Base-by-base conservation (phyloP, 37 sponge, comb jelly and placozoan species). In the Chondrilla cf. caribensis region DNA sequence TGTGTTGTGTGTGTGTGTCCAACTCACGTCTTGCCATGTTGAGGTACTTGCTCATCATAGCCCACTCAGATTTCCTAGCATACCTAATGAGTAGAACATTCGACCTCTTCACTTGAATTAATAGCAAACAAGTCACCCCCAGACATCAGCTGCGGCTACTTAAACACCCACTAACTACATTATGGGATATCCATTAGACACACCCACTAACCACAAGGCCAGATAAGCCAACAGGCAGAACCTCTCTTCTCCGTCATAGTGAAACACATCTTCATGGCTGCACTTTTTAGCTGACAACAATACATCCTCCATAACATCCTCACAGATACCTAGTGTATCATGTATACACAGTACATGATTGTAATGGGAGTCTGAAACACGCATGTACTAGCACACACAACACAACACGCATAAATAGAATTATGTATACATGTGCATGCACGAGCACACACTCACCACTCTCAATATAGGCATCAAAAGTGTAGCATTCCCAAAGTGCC, bases 381-480 rank as follows among this genome's bases (percentile, higher is more conserved):
- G 57, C 17, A 54, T 17, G 57, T 54, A 54, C 17, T 11, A 19
- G 57, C 17, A 17, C n/a, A n/a, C n/a, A n/a, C n/a, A n/a, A n/a
- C n/a, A n/a, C n/a, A n/a, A n/a, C 9, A 1, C 38, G 47, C 15
- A 66, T 17, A 29, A 15, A 38, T 3, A 42, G 22, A 40, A 55
- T 21, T 33, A 55, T 55, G 58, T 14, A 29, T 17, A 64, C 32
- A 29, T 14, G 14, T 14, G 17, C 66, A 64, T 14, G 17, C 32
- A 64, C 32, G 17, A 7, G 14, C 32, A 38, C 42, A 47, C 18
- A n/a, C 58, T 44, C 22, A 28, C 58, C 58, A 26, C 54, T 58
- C 2, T 93, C 93, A n/a, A 93, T 60, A 29, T 86, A 58, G 18
- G 81, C 81, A 72, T 93, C 93, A 84, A 93, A 88, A 19, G 60